phyloP scores from a whole-genome alignment of 2,113 vertebrate genomes.

The Calonectris borealis region DNA sequence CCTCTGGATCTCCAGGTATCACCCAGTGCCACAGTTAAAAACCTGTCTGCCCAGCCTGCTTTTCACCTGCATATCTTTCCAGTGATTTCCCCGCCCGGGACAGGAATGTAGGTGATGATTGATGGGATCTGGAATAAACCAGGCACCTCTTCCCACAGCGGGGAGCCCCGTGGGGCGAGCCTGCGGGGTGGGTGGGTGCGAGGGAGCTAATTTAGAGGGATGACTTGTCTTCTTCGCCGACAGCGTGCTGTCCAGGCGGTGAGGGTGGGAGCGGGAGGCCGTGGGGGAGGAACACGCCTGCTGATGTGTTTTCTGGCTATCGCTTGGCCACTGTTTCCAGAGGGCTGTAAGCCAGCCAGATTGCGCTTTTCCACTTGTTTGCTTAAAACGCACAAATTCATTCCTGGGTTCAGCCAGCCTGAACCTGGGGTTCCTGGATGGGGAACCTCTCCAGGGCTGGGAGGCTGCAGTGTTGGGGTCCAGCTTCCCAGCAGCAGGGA shows the following conservation, averaged over 20 bases:
- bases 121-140: neutral
- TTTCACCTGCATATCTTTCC: neutral
- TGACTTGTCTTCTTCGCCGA: neutral
- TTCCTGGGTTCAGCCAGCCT: neutral
- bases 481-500: neutral
- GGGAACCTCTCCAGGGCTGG: neutral
- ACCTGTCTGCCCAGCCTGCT: neutral
- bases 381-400: neutral
- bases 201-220: neutral
- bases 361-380: neutral
- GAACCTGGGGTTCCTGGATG: neutral
- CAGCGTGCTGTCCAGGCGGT: neutral
- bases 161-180: neutral
- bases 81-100: neutral
- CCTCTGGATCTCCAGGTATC: neutral
- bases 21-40: neutral
- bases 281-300: neutral
- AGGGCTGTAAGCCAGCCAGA: neutral
- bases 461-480: neutral
- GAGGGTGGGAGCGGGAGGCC: neutral
- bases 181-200: neutral
- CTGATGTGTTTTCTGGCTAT: constrained; percentile 23
- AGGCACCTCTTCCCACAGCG: accelerated
- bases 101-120: neutral
- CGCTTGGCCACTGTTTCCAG: neutral